Evolutionary conservation across 2,113 vertebrate genomes (phyloP).

Genomic region (Poeciliopsis prolifica): DNA sequence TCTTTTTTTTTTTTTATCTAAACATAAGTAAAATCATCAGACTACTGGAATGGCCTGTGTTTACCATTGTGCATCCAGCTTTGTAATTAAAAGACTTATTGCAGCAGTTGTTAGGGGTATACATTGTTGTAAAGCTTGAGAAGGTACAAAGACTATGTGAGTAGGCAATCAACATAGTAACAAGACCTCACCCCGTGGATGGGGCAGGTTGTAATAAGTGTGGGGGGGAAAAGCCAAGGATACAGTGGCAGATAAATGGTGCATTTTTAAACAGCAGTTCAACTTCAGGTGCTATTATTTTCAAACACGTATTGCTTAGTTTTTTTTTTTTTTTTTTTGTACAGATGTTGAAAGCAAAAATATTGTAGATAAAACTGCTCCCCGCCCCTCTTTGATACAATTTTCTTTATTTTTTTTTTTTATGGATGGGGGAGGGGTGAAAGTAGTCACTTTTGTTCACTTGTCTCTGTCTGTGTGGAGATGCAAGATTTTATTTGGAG

Average conservation of each 20-base stretch:
- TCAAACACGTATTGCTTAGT: constrained; percentile 63
- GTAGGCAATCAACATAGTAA: constrained; percentile 55
- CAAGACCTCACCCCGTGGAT: constrained; percentile 45
- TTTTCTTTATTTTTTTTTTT: constrained; percentile 40
- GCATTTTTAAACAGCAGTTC: constrained; percentile 66
- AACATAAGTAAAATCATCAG: constrained; percentile 6
- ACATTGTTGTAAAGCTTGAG: constrained; percentile 17
- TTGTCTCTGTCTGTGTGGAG: constrained; percentile 55
- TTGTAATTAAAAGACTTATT: constrained; percentile 13
- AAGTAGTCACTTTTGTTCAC: constrained; percentile 48
- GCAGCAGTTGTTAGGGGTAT: constrained; percentile 17
- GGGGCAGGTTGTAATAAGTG: constrained; percentile 52
- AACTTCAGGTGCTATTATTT: constrained; percentile 79
- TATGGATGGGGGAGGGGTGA: not conserved
- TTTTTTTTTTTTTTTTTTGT: constrained; percentile 71
- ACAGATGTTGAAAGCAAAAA: constrained; percentile 69
- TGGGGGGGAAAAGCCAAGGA: constrained; percentile 34
- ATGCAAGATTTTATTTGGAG: constrained; percentile 35
- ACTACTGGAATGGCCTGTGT: constrained; percentile 28
- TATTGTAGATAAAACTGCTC: constrained; percentile 53
- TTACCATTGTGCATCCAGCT: constrained; percentile 40
- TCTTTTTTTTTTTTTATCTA: constrained; percentile 17
- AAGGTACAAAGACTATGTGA: constrained; percentile 48
- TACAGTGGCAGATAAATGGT: constrained; percentile 51
- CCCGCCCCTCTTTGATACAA: constrained; percentile 62